phyloP scores from a whole-genome alignment of 2,113 vertebrate genomes.

The Zapus hudsonius region DNA sequence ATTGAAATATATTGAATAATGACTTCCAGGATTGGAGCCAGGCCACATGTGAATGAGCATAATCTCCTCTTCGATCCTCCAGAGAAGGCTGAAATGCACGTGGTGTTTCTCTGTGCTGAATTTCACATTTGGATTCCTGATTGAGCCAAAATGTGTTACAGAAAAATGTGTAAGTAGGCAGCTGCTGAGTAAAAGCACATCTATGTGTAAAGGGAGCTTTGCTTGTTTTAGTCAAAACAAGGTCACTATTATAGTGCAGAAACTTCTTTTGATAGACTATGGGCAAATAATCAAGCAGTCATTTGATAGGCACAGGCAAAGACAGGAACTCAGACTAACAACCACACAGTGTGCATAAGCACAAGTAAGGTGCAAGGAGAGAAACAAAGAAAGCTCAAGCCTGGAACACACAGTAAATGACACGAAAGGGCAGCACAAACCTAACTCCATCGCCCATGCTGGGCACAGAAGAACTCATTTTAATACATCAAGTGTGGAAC shows the following conservation, averaged over 20 bases:
- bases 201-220: conserved; percentile 12
- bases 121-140: conserved; percentile 61
- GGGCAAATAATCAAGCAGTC: background rate
- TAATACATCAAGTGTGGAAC: background rate
- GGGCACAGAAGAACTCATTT: background rate
- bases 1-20: conserved; percentile 59
- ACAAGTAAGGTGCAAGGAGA: background rate
- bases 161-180: conserved; percentile 56
- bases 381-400: background rate
- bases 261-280: background rate
- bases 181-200: conserved; percentile 46
- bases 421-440: background rate
- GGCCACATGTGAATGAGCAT: conserved; percentile 43
- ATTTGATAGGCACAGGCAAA: background rate
- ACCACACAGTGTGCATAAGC: too few species aligned
- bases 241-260: background rate
- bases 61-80: conserved; percentile 20
- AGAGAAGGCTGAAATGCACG: conserved; percentile 26
- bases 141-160: conserved; percentile 59
- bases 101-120: conserved; percentile 30
- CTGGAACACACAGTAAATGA: background rate
- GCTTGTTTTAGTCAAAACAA: conserved; percentile 49
- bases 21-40: background rate
- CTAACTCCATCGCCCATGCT: background rate
- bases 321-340: background rate